Percentiles rank a stretch among this genome's conserved stretches.
phyloP scores from a whole-genome alignment of 2,113 vertebrate species.

The Dromiciops gliroides region DNA sequence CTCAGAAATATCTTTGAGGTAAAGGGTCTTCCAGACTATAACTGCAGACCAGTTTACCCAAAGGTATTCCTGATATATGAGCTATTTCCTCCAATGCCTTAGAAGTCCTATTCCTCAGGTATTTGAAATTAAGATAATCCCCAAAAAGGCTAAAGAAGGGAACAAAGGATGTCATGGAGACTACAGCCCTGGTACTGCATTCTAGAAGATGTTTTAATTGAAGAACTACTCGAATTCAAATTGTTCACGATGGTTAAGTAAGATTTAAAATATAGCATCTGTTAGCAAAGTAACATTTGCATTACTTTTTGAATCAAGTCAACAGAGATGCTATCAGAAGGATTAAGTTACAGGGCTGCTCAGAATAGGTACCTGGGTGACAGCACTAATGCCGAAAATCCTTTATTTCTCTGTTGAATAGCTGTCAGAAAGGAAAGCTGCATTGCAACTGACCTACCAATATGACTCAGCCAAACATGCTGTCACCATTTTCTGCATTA shows the following conservation, averaged over 20 bases:
- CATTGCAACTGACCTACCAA: background rate
- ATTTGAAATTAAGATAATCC: background rate
- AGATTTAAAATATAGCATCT: background rate
- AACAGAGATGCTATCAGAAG: background rate
- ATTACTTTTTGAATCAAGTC: background rate
- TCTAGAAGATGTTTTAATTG: background rate
- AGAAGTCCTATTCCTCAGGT: background rate
- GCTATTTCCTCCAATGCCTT: background rate
- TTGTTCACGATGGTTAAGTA: background rate
- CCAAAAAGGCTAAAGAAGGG: background rate
- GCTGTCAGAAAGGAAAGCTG: background rate
- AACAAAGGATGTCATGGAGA: background rate
- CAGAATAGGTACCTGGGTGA: background rate
- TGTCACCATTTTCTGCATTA: background rate
- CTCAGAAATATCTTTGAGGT: background rate
- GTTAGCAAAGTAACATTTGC: background rate
- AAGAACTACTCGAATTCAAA: background rate
- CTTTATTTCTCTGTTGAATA: background rate
- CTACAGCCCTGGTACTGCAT: background rate
- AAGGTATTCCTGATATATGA: background rate
- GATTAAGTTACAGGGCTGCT: background rate
- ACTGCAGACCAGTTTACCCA: background rate
- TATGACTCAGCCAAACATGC: background rate
- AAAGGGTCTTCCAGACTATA: background rate
- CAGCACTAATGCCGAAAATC: background rate